These are phyloP conservation scores for Prunella fulvescens DNA, from an alignment of 2,113 vertebrate genomes.

Conservation along the genomic window DNA sequence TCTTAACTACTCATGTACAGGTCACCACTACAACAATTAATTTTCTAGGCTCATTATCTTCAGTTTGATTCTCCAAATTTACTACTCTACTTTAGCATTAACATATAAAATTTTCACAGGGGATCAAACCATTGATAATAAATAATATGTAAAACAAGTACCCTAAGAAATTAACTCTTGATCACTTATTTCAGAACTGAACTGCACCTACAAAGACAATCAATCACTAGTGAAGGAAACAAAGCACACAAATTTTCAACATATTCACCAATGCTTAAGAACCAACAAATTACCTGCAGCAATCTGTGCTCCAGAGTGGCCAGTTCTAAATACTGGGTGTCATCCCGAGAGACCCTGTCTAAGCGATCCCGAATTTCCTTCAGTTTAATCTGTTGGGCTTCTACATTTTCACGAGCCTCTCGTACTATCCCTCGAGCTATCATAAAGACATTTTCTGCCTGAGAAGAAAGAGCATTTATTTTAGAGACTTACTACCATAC, in stretches of 20 bases:
- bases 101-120: neutral
- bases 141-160: neutral
- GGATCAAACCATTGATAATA: neutral
- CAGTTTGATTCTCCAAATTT: neutral
- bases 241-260: neutral
- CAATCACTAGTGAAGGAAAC: neutral
- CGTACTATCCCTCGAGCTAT: conserved; percentile 89
- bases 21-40: neutral
- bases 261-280: neutral
- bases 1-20: neutral
- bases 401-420: conserved; percentile 83
- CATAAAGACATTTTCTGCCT: conserved; percentile 96
- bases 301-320: conserved; percentile 92
- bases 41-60: neutral
- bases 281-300: conserved; percentile 83
- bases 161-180: neutral
- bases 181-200: neutral
- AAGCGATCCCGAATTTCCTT: conserved; percentile 92
- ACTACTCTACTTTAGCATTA: neutral
- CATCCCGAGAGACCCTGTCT: conserved; percentile 91
- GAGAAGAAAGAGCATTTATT: neutral
- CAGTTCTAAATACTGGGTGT: conserved; percentile 90
- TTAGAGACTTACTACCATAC: neutral
- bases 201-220: neutral
- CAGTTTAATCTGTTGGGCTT: conserved; percentile 82